These are phyloP conservation scores for Sinocyclocheilus maitianheensis DNA, from an alignment of 2,113 vertebrate genomes.

Conservation along the genomic window DNA sequence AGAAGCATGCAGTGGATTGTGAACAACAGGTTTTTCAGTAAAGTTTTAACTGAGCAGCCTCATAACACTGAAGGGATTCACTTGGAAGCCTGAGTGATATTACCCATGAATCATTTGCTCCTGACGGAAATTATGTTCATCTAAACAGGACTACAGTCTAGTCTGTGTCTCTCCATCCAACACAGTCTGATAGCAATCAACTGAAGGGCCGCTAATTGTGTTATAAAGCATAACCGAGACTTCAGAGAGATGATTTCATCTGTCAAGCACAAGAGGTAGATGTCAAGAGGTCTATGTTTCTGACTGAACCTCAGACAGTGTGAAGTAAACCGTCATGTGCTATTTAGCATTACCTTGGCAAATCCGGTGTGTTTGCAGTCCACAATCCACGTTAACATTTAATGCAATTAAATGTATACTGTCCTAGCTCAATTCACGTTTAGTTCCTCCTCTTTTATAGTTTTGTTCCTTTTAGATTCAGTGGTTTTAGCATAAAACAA, in stretches of 20 bases:
- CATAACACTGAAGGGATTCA: constrained; percentile 14
- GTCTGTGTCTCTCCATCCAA: neutral
- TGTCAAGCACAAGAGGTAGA: constrained; percentile 8
- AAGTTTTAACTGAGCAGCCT: neutral
- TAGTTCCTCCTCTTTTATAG: neutral
- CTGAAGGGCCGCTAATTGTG: constrained; percentile 24
- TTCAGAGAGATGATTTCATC: constrained; percentile 42
- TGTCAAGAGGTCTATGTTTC: constrained; percentile 14
- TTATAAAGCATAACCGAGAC: neutral
- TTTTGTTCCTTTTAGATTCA: neutral
- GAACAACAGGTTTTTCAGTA: neutral
- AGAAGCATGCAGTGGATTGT: neutral
- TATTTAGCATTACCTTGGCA: constrained; percentile 29
- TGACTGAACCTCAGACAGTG: constrained; percentile 4
- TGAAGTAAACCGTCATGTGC: neutral
- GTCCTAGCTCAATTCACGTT: constrained; percentile 31
- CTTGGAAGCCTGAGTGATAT: constrained; percentile 11
- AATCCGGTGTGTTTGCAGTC: constrained; percentile 31
- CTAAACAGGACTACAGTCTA: neutral
- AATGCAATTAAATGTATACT: constrained; percentile 34
- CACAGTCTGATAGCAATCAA: constrained; percentile 41
- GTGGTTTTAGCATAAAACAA: neutral
- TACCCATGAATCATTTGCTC: constrained; percentile 34
- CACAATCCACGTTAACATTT: constrained; percentile 30
- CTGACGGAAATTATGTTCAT: constrained; percentile 45